A percentile compares a stretch with the other conserved stretches of the same genome.
Evolutionary conservation across 2,113 vertebrate species (phyloP).

Genomic region (Gracilinanus agilis): DNA sequence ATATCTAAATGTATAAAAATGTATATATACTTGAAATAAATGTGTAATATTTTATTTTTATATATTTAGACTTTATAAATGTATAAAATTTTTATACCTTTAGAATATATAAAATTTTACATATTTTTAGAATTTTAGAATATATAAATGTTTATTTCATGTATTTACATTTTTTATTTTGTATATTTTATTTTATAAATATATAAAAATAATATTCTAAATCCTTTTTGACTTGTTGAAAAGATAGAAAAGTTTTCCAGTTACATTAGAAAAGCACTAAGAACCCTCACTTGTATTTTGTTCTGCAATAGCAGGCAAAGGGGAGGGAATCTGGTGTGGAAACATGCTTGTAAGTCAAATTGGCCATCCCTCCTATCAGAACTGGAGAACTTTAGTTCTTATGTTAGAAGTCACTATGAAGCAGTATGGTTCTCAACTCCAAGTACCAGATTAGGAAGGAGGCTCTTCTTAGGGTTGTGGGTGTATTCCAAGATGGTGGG

Average conservation of each 20-base stretch:
- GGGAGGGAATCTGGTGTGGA: background rate
- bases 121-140: background rate
- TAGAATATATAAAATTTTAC: too few species aligned
- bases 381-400: background rate
- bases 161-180: background rate
- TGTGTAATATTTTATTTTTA: too few species aligned
- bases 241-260: background rate
- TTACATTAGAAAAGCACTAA: background rate
- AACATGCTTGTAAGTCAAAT: background rate
- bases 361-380: background rate
- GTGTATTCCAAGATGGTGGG: constrained; percentile 30
- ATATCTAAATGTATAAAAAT: background rate
- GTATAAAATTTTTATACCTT: background rate
- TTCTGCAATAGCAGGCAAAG: background rate
- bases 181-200: background rate
- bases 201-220: background rate
- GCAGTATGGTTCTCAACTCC: background rate
- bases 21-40: background rate
- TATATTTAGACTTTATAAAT: background rate
- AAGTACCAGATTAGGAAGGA: constrained; percentile 14
- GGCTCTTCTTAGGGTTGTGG: background rate
- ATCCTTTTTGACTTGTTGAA: background rate
- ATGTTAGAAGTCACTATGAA: background rate
- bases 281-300: background rate
- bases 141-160: background rate